Evolutionary conservation across 1,140 invertebrate genomes (phyloP).

Genomic region (Pseudomyrmex concolor): DNA sequence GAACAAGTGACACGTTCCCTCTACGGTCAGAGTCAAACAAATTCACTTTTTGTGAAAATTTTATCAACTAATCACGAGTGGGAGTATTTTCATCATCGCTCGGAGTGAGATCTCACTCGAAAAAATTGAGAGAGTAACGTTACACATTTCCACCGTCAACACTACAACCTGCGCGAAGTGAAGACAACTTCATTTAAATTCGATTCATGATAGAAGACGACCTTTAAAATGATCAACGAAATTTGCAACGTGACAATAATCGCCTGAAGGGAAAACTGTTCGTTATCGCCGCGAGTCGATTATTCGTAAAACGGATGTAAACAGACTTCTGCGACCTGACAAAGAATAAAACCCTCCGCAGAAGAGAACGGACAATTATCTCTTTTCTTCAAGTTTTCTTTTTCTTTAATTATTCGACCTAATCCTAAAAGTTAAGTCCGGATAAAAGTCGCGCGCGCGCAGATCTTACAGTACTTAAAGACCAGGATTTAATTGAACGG

Average conservation of each 20-base stretch:
- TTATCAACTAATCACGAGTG: no score
- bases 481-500: slow-evolving; percentile 49
- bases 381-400: background rate
- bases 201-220: no score
- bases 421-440: slow-evolving; percentile 66
- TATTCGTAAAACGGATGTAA: slow-evolving; percentile 64
- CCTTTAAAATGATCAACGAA: slow-evolving; percentile 40
- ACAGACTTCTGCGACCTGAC: slow-evolving; percentile 45
- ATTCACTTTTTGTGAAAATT: no score
- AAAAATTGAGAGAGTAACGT: slow-evolving; percentile 31
- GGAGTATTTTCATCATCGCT: no score
- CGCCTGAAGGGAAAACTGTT: slow-evolving; percentile 14
- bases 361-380: slow-evolving; percentile 36
- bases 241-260: slow-evolving; percentile 52
- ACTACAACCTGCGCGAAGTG: slow-evolving; percentile 46
- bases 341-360: slow-evolving; percentile 22
- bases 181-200: slow-evolving; percentile 35
- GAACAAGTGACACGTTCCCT: no score
- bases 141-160: slow-evolving; percentile 58
- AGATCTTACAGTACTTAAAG: slow-evolving; percentile 35
- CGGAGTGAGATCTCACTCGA: no score
- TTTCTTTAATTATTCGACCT: slow-evolving; percentile 53
- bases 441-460: slow-evolving; percentile 62
- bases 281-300: slow-evolving; percentile 56
- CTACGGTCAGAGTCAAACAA: no score